Evolutionary conservation across 2,113 vertebrate genomes (phyloP).

Genomic region (Megaptera novaeangliae): DNA sequence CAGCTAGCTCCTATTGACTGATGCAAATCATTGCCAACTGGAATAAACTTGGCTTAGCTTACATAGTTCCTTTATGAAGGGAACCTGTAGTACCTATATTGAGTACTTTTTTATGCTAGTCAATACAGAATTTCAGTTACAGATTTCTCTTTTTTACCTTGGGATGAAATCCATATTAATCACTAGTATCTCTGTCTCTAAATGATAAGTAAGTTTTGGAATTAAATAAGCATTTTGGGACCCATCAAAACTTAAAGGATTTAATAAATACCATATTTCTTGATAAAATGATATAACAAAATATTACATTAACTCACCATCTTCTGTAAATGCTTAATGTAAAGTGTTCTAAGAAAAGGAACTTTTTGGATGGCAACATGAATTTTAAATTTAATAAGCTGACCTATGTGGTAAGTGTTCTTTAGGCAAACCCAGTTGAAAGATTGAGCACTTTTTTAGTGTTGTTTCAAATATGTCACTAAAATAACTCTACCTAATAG

Average conservation of each 20-base stretch:
- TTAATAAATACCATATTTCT: not conserved
- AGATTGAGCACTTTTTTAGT: not conserved
- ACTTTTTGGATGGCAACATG: not conserved
- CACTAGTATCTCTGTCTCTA: not conserved
- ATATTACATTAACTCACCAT: constrained; percentile 2
- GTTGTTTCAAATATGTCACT: constrained; percentile 32
- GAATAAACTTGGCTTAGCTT: not conserved
- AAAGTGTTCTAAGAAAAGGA: not conserved
- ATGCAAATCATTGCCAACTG: not conserved
- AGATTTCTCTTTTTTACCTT: not conserved
- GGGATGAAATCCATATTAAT: not conserved
- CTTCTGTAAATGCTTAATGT: constrained; percentile 12
- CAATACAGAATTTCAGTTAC: not conserved
- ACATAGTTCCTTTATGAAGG: not conserved
- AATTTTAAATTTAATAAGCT: constrained; percentile 42
- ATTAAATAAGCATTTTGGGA: not conserved
- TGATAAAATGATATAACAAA: not conserved
- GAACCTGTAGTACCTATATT: not conserved
- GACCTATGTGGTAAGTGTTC: not conserved
- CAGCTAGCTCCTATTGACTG: not conserved
- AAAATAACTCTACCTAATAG: constrained; percentile 18
- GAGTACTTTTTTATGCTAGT: not conserved
- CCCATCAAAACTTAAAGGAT: not conserved
- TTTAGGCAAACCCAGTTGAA: constrained; percentile 17
- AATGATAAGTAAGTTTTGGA: not conserved